Conservation (phyloP, 1,140 invertebrate species). For the Magallana ariakensis region DNA sequence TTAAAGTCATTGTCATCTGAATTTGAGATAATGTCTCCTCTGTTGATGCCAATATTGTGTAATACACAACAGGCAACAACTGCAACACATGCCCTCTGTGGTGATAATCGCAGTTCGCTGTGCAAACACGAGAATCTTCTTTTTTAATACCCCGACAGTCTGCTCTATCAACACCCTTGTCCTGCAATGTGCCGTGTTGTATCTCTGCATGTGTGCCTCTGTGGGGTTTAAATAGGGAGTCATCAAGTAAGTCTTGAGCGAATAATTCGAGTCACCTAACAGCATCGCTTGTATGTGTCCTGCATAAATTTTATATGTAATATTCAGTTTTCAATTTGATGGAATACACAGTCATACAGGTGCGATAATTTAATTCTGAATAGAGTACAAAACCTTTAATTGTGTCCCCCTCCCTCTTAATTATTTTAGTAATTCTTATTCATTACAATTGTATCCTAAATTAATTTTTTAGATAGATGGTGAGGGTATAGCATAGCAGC, state of each 20-base stretch:
- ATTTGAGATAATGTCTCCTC: not conserved
- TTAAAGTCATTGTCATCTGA: not conserved
- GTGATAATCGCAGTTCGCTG: not conserved
- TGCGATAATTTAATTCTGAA: too few relatives aligned
- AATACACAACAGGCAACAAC: slow-evolving; percentile 1
- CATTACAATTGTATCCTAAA: too few relatives aligned
- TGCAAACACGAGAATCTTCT: slow-evolving; percentile 8
- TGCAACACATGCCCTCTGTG: not conserved
- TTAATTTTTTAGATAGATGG: too few relatives aligned
- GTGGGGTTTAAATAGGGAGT: too few relatives aligned
- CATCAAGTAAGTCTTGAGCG: too few relatives aligned
- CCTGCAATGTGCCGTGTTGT: not conserved
- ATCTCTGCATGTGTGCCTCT: not conserved
- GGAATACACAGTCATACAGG: too few relatives aligned
- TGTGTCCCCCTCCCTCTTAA: too few relatives aligned
- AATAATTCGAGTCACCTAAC: not conserved
- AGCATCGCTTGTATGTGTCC: not conserved
- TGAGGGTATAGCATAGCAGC: too few relatives aligned
- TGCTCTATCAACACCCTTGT: slow-evolving; percentile 15
- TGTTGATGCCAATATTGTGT: slow-evolving; percentile 8
- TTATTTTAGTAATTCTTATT: too few relatives aligned
- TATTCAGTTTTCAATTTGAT: too few relatives aligned
- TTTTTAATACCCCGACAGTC: slow-evolving; percentile 1
- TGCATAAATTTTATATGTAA: not conserved
- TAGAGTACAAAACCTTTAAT: too few relatives aligned